Evolutionary conservation across 2,797 vertebrate species (phyloP), one percentile per base, ranked within the genome.

Genomic region (Acrossocheilus fasciatus): DNA sequence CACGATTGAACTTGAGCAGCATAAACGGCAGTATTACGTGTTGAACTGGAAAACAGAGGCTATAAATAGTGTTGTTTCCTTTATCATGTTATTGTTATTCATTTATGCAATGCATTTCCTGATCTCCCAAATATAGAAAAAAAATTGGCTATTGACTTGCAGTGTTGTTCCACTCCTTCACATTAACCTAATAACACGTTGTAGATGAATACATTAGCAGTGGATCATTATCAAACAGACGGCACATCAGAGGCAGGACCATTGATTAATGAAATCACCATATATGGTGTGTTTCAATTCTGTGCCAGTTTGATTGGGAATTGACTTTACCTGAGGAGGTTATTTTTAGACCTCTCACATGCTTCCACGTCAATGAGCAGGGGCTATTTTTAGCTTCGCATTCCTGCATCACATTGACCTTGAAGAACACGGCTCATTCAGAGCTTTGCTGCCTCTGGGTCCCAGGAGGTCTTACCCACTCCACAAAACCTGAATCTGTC

Each of bases 261-360:
- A 62, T 76, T 76, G 72, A 75, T 45, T 36, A 18, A 72, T 80
- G 30, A 80, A 54, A 75, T 59, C 6, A 23, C 47, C 59, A 36
- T 57, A 77, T 54, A 74, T 52, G 45, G 41, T 39, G 23, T 10
- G 9, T 62, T 43, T 36, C 68, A 74, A 41, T 81, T 73, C 57
- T 54, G 77, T 75, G 54, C 57, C 45, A 74, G 68, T 86, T 66
- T 70, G 73, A 85, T 70, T 52, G 50, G 85, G 76, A 86, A 62
- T 85, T 83, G 62, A 74, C 85, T 85, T 68, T 74, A 89, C 89
- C 87, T 89, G 86, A 74, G 47, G 59, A 68, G 41, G 30, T 80
- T 90, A 89, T 89, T 85, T 87, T 86, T 88, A 87, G 81, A 30
- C 26, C 69, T 6, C 79, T 73, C 80, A 83, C 81, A 86, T 85